Conservation (phyloP, 2,888 invertebrate genomes). For the Nemurella pictetii region DNA sequence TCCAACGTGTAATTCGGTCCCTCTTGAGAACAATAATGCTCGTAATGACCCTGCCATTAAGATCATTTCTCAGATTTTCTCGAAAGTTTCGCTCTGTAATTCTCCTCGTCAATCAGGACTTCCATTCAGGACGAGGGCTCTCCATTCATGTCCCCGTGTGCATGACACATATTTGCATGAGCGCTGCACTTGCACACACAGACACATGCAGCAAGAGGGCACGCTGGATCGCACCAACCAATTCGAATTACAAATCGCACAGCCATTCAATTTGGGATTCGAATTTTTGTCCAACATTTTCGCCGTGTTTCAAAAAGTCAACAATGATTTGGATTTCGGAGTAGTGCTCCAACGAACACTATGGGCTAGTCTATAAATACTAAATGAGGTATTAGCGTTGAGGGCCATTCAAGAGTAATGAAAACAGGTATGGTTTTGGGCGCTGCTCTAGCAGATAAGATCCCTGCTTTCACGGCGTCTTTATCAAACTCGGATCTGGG, state of each 20-base stretch:
- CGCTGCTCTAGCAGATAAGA: conserved; percentile 34
- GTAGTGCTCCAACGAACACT: neutral
- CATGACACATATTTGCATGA: neutral
- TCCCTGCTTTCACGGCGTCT: conserved; percentile 28
- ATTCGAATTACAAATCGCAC: neutral
- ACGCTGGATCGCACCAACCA: too few species aligned
- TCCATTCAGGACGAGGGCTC: neutral
- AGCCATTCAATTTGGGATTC: neutral
- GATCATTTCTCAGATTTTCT: neutral
- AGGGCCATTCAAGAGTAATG: conserved; percentile 36
- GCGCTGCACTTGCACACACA: too few species aligned
- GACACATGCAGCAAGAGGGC: too few species aligned
- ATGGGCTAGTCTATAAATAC: conserved; percentile 36
- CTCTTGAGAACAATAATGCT: neutral
- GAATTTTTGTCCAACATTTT: neutral
- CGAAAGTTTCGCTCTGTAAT: neutral
- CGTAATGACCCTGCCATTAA: neutral
- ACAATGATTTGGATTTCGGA: neutral
- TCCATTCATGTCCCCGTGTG: neutral
- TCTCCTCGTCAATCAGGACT: neutral
- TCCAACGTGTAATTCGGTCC: neutral
- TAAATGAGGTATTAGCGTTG: conserved; percentile 36
- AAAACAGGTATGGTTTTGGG: conserved; percentile 33
- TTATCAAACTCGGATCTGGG: conserved; percentile 4
- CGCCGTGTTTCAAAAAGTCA: neutral